Conservation (phyloP, 2,113 vertebrate species). For the Microtus ochrogaster region DNA sequence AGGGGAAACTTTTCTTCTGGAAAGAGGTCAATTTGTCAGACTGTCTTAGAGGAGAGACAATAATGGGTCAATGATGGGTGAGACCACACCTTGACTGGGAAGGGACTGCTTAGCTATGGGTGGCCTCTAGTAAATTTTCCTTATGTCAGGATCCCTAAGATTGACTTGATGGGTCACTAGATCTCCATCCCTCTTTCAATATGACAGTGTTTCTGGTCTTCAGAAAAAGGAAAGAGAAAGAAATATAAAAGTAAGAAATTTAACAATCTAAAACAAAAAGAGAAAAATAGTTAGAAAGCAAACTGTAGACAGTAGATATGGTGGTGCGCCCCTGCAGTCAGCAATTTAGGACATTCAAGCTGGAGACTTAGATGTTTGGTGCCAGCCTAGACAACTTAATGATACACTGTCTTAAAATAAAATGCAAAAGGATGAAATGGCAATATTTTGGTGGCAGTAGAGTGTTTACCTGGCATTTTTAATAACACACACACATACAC, state of each 20-base stretch:
- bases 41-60: neutral
- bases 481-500: neutral
- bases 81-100: neutral
- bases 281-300: neutral
- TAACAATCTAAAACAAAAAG: neutral
- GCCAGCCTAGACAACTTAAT: neutral
- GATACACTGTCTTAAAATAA: neutral
- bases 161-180: neutral
- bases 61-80: neutral
- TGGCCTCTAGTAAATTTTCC: too few species aligned
- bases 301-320: neutral
- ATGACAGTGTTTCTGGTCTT: neutral
- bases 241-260: neutral
- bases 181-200: neutral
- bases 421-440: neutral
- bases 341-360: neutral
- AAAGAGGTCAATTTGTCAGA: neutral
- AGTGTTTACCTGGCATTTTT: neutral
- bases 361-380: neutral
- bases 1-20: neutral
- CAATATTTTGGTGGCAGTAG: neutral
- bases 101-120: neutral
- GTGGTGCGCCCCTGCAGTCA: neutral
- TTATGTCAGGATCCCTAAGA: neutral
- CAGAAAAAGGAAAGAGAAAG: neutral